Evolutionary conservation across 2,797 vertebrate genomes (phyloP).

Genomic region (Crotalus adamanteus): DNA sequence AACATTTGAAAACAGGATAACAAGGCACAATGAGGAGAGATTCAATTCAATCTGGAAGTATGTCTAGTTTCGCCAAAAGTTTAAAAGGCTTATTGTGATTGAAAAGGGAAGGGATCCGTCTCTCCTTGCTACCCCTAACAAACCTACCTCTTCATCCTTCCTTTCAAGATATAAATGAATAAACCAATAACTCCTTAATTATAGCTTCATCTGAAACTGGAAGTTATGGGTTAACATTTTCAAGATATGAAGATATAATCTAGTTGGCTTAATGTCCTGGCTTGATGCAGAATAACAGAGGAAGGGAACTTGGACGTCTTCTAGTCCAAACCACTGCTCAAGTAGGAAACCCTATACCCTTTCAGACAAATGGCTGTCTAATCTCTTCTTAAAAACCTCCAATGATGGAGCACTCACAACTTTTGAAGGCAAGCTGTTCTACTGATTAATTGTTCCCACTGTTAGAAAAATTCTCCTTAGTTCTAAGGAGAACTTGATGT

Average conservation of each 20-base stretch:
- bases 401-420: no score
- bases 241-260: not conserved
- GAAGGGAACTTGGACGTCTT: no score
- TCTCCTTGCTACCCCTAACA: not conserved
- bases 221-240: no score
- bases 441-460: no score
- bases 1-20: not conserved
- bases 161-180: not conserved
- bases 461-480: no score
- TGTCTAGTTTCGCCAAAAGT: not conserved
- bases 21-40: not conserved
- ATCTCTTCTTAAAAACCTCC: no score
- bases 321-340: no score
- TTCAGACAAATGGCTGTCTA: no score
- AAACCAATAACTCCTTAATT: not conserved
- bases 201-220: no score
- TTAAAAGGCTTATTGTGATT: not conserved
- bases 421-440: no score
- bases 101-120: not conserved
- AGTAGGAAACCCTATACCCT: no score
- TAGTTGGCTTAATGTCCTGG: not conserved
- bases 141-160: not conserved
- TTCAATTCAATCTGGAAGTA: not conserved
- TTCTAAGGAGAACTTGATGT: no score
- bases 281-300: not conserved